Evolutionary conservation across 53 echinoderm and acorn worm species (phyloP).

Genomic region (Paelopatides confundens): DNA sequence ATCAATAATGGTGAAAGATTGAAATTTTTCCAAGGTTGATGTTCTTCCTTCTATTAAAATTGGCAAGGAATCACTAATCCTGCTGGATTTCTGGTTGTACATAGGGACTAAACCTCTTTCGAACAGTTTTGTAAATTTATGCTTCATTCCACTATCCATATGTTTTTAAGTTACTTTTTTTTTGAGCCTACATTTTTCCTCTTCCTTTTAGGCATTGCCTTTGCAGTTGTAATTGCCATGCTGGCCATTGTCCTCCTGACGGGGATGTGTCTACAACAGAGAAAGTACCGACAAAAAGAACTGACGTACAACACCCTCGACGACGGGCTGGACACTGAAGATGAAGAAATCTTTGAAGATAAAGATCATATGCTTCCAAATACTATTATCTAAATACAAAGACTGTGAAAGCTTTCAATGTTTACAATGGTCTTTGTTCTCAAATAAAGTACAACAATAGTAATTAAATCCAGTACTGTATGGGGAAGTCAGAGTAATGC

Average conservation of each 20-base stretch:
- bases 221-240: constrained; percentile 69
- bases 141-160: not conserved
- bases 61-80: no score
- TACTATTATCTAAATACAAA: not conserved
- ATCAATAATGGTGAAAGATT: no score
- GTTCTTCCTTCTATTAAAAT: no score
- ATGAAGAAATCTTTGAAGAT: constrained; percentile 38
- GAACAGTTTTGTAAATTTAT: no score
- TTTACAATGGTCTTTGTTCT: no score
- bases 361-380: constrained; percentile 10
- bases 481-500: no score
- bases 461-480: no score
- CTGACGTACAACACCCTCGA: constrained; percentile 75
- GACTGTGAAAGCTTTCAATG: no score
- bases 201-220: constrained; percentile 62
- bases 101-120: no score
- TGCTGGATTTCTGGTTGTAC: no score
- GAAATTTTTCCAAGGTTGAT: no score
- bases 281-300: constrained; percentile 76
- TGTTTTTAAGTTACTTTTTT: not conserved
- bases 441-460: no score
- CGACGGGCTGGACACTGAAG: constrained; percentile 47
- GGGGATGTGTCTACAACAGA: constrained; percentile 92
- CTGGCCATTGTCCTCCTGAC: constrained; percentile 73
- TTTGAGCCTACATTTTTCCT: not conserved